Evolutionary conservation across 1,140 invertebrate genomes (phyloP).

Genomic region (Calliopsis andreniformis): DNA sequence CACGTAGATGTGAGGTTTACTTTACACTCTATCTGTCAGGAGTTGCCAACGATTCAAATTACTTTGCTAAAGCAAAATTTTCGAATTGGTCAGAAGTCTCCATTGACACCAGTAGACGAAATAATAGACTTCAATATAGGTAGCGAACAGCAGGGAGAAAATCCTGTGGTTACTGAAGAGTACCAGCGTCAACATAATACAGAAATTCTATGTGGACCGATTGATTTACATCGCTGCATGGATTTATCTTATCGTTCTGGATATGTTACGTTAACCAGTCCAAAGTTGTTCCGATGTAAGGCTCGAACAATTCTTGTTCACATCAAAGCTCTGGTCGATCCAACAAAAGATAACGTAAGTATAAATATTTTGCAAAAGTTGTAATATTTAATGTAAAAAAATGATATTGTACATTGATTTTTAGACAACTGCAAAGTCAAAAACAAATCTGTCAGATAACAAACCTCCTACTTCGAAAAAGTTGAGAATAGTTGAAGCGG

Average conservation of each 20-base stretch:
- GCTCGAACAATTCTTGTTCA: slow-evolving; percentile 92
- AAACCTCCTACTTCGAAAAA: slow-evolving; percentile 80
- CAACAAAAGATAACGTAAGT: slow-evolving; percentile 83
- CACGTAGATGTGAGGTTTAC: slow-evolving; percentile 94
- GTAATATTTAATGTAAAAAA: neutral
- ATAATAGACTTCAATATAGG: slow-evolving; percentile 84
- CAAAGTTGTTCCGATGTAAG: slow-evolving; percentile 89
- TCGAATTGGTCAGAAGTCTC: slow-evolving; percentile 84
- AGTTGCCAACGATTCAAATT: slow-evolving; percentile 86
- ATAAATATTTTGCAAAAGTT: slow-evolving; percentile 1
- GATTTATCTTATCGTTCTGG: slow-evolving; percentile 93
- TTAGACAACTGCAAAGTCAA: slow-evolving; percentile 71
- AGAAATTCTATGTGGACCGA: slow-evolving; percentile 93
- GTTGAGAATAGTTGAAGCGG: slow-evolving; percentile 77
- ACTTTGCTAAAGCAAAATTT: slow-evolving; percentile 92
- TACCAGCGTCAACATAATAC: slow-evolving; percentile 93
- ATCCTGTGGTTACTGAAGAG: slow-evolving; percentile 90
- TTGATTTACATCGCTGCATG: slow-evolving; percentile 89
- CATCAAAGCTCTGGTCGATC: slow-evolving; percentile 89
- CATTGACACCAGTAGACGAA: slow-evolving; percentile 81
- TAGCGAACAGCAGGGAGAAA: slow-evolving; percentile 83
- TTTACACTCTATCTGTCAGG: slow-evolving; percentile 87
- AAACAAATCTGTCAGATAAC: slow-evolving; percentile 72
- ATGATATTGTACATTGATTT: slow-evolving; percentile 10
- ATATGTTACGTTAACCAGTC: slow-evolving; percentile 92